Evolutionary conservation across 1,140 invertebrate species (phyloP).

Genomic region (Leptopilina boulardi): DNA sequence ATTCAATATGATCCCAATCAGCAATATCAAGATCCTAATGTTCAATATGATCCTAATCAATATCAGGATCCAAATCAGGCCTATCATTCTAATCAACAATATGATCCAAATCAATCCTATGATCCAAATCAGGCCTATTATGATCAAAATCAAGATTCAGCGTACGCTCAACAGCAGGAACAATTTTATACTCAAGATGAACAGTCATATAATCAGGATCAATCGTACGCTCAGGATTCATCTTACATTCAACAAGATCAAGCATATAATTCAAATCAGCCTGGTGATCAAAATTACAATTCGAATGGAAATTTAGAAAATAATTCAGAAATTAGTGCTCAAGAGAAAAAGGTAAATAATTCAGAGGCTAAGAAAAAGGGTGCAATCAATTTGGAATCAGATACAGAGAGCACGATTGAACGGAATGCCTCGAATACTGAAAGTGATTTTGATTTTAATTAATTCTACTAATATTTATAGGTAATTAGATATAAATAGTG

Average conservation of each 20-base stretch:
- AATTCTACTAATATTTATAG: not conserved
- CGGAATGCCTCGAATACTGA: constrained; percentile 70
- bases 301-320: constrained; percentile 14
- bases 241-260: not conserved
- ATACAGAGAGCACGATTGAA: constrained; percentile 73
- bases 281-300: not conserved
- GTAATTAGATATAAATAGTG: constrained; percentile 6
- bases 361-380: constrained; percentile 42
- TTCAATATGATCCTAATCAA: not conserved
- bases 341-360: constrained; percentile 34
- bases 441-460: constrained; percentile 74
- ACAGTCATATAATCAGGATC: not conserved
- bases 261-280: not conserved
- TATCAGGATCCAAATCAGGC: constrained; percentile 9
- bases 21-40: constrained; percentile 28
- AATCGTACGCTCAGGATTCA: not conserved
- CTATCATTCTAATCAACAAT: constrained; percentile 23
- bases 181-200: no score
- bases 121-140: no score
- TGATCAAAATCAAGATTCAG: constrained; percentile 26
- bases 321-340: not conserved
- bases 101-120: not conserved
- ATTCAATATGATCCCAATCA: constrained; percentile 28
- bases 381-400: constrained; percentile 64
- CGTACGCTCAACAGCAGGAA: constrained; percentile 37